phyloP scores from a whole-genome alignment of 1,140 invertebrate species.

The Drosophila pruinosa region DNA sequence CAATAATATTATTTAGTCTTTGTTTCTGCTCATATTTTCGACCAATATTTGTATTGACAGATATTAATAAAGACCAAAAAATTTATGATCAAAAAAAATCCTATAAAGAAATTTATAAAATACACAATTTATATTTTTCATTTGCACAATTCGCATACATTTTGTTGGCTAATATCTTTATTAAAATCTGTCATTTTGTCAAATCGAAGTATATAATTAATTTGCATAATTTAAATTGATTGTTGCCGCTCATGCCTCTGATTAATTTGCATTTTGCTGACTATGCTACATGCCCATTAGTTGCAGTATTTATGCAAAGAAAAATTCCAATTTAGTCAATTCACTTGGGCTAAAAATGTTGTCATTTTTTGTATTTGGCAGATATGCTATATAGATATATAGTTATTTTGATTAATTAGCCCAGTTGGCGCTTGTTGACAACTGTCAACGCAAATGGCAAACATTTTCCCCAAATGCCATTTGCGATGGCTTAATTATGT shows the following conservation, averaged over 20 bases:
- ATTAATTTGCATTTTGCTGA: constrained; percentile 9
- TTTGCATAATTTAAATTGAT: neutral
- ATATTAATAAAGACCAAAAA: too few species aligned
- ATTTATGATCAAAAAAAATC: too few species aligned
- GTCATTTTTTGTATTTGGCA: constrained; percentile 42
- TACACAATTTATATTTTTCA: too few species aligned
- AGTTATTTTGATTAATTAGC: constrained; percentile 69
- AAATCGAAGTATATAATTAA: too few species aligned
- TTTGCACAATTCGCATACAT: too few species aligned
- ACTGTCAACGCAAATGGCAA: constrained; percentile 77
- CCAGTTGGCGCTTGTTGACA: constrained; percentile 53
- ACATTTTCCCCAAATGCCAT: constrained; percentile 52
- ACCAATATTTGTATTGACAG: too few species aligned
- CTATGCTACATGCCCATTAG: neutral
- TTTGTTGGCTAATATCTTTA: too few species aligned
- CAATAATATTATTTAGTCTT: too few species aligned
- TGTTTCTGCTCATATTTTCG: too few species aligned
- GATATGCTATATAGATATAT: neutral
- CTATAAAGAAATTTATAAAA: too few species aligned
- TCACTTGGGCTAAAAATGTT: constrained; percentile 34
- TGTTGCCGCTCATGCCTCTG: neutral
- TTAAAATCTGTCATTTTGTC: too few species aligned
- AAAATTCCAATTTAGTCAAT: constrained; percentile 5
- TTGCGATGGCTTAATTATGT: constrained; percentile 77
- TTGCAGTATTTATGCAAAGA: constrained; percentile 5